Base-by-base conservation (phyloP, 2,888 invertebrate species). In the Pasiphila rectangulata region DNA sequence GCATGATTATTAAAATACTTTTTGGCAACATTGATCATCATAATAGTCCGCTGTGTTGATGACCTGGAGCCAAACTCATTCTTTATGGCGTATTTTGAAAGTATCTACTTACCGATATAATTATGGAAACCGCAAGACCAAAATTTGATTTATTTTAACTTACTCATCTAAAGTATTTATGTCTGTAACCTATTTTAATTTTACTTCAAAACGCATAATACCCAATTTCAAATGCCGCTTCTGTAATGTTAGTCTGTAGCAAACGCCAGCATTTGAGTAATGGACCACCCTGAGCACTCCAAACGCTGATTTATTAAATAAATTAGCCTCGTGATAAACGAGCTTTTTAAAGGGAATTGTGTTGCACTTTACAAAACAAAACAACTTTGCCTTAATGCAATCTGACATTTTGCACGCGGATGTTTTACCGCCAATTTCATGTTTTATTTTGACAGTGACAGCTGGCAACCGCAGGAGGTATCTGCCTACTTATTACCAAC, bases 251-350 rank as follows among this genome's bases (percentile, higher is more conserved):
- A 34, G 25, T 17, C 12, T 19, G 32, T 34, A 37, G 21, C 24
- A 10, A 5, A 29, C 24, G 36, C 25, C 61, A 57, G 64, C 10
- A 2, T 72, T 74, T 80, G 81, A 83, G 71, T 83, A 83, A 85
- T 85, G 76, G 75, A 69, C 54, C 61, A 48, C 65, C 67, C 68
- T 66, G 64, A 72, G 74, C 69, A 72, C 64, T 68, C 69, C 71
- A 61, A 74, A 56, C 55, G 46, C 35, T 74, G 83, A 83, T 83
- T 85, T 84, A 85, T 85, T 83, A 76, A 84, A 84, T 82, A 81
- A 83, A 84, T 83, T 81, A 79, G 73, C 73, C 70, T 75, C 57
- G 46, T 79, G 78, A 83, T 75, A 76, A 80, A 82, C 76, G 76
- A 76, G 59, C 67, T 61, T 64, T 74, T 71, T 70, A 69, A 71